These are phyloP conservation scores for Myotis findleyi DNA, from an alignment of 2,797 vertebrate species.

Conservation along the genomic window DNA sequence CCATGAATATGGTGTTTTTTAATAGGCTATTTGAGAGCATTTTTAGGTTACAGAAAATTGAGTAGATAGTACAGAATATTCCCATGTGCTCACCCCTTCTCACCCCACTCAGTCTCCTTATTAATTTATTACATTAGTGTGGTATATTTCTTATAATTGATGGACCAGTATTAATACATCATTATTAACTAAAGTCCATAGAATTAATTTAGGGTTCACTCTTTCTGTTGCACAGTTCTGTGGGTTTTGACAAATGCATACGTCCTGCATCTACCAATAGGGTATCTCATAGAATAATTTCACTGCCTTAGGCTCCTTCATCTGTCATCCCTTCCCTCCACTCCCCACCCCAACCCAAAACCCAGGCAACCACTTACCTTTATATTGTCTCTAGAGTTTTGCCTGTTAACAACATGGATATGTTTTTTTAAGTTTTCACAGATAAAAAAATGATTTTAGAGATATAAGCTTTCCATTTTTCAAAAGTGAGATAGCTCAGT, in stretches of 20 bases:
- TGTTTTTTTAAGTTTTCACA: not conserved
- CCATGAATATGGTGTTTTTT: not conserved
- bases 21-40: not conserved
- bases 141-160: not conserved
- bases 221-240: not conserved
- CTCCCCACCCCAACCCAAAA: not conserved
- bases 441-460: not conserved
- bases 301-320: not conserved
- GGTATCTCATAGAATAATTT: not conserved
- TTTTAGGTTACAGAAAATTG: not conserved
- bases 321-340: not conserved
- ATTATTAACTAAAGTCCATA: not conserved
- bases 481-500: constrained; percentile 9
- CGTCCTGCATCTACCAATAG: not conserved
- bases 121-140: not conserved
- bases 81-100: not conserved
- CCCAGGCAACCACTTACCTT: not conserved
- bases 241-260: not conserved
- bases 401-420: not conserved
- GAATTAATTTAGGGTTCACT: not conserved
- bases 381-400: not conserved
- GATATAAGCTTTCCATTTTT: constrained; percentile 26
- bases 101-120: not conserved
- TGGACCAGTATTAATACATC: not conserved
- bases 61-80: not conserved